A percentile compares a stretch with the other conserved stretches of the same genome.
These are phyloP conservation scores for Crenuchus spilurus DNA, from an alignment of 2,797 vertebrate genomes.

Conservation along the genomic window DNA sequence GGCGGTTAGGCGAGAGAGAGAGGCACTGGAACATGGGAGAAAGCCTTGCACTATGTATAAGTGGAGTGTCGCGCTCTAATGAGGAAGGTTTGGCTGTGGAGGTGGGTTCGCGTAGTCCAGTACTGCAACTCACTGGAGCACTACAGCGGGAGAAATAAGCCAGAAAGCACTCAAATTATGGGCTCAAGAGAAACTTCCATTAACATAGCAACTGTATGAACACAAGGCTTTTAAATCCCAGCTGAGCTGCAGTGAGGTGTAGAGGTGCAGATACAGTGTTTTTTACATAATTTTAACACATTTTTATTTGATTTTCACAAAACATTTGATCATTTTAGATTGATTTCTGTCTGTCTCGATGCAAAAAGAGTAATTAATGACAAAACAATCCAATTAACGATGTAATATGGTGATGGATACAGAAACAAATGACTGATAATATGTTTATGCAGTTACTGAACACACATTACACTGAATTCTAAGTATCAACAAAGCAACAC, in stretches of 20 bases:
- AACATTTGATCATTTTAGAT: no score
- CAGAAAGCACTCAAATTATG: slow-evolving; percentile 49
- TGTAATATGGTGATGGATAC: no score
- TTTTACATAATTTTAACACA: no score
- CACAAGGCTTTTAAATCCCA: slow-evolving; percentile 39
- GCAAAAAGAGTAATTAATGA: no score
- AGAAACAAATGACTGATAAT: no score
- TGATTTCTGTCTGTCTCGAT: no score
- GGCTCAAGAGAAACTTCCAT: slow-evolving; percentile 50
- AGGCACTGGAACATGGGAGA: slow-evolving; percentile 39
- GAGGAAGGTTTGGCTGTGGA: slow-evolving; percentile 44
- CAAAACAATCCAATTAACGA: no score
- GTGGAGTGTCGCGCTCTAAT: slow-evolving; percentile 40
- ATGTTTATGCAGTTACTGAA: no score
- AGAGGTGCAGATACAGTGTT: slow-evolving; percentile 9
- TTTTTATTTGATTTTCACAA: no score
- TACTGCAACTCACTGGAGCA: slow-evolving; percentile 50
- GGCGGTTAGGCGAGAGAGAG: slow-evolving; percentile 28
- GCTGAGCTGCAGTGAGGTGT: slow-evolving; percentile 33
- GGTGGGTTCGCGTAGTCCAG: slow-evolving; percentile 22
- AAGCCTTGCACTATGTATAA: slow-evolving; percentile 47
- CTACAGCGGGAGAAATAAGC: slow-evolving; percentile 48
- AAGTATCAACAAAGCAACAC: no score
- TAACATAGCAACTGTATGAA: slow-evolving; percentile 52
- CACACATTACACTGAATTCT: no score